Conservation (phyloP, 2,113 vertebrate species). For the Acrocephalus kingi region DNA sequence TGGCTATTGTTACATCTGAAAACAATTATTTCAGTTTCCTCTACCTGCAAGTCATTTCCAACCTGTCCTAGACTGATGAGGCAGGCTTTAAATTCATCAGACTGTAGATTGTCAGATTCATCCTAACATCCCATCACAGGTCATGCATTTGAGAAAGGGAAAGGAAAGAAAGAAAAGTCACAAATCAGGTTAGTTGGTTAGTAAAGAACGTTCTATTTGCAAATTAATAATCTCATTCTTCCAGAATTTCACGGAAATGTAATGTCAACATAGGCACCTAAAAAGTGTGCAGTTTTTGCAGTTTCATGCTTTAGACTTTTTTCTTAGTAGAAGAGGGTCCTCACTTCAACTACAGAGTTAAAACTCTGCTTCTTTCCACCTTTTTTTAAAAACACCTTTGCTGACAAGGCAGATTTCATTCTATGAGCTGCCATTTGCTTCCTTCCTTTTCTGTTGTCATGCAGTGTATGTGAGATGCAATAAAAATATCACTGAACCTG, state of each 20-base stretch:
- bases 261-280: background rate
- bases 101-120: conserved; percentile 58
- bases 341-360: background rate
- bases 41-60: conserved; percentile 71
- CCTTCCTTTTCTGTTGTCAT: background rate
- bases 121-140: conserved; percentile 49
- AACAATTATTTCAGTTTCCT: background rate
- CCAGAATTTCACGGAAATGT: background rate
- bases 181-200: conserved; percentile 41
- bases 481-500: background rate
- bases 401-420: background rate
- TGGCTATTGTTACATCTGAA: background rate
- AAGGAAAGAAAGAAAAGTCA: conserved; percentile 21
- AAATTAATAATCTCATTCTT: background rate
- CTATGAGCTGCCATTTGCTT: background rate
- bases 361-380: background rate
- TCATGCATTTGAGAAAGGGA: conserved; percentile 43
- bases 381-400: background rate
- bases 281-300: background rate
- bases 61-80: conserved; percentile 74
- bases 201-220: background rate
- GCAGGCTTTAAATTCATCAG: conserved; percentile 73
- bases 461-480: background rate
- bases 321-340: background rate
- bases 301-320: background rate